Conservation (phyloP, 2,888 invertebrate species). For the Prosopocoilus inquinatus region DNA sequence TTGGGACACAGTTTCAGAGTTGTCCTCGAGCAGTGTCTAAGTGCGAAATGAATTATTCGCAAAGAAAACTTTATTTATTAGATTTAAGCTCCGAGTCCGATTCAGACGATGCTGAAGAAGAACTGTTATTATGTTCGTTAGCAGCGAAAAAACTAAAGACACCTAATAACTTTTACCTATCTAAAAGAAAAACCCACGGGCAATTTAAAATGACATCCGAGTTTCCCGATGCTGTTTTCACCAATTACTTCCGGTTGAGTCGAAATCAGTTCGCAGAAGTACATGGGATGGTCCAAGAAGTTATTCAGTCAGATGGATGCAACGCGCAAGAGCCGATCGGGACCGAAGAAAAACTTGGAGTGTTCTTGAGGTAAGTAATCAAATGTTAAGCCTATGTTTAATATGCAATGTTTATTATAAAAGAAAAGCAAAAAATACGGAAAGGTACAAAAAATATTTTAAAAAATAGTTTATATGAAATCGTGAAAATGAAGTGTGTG, state of each 20-base stretch:
- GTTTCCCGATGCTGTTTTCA: slow-evolving; percentile 8
- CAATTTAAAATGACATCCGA: not conserved
- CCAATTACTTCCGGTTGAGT: slow-evolving; percentile 11
- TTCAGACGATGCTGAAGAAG: not conserved
- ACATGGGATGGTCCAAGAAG: slow-evolving; percentile 8
- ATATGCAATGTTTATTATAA: too few species aligned
- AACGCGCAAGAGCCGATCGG: slow-evolving; percentile 10
- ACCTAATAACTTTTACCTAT: not conserved
- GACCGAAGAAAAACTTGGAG: slow-evolving; percentile 10
- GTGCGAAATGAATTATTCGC: too few species aligned
- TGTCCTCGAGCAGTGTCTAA: too few species aligned
- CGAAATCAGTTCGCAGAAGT: slow-evolving; percentile 7
- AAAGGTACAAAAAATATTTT: too few species aligned
- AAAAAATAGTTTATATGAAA: too few species aligned
- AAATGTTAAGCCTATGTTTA: too few species aligned
- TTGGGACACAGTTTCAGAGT: too few species aligned
- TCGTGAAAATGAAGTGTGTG: too few species aligned
- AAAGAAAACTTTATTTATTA: too few species aligned
- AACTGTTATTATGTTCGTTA: not conserved
- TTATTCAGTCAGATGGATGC: slow-evolving; percentile 7
- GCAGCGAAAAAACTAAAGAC: not conserved
- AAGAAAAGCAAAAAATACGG: too few species aligned
- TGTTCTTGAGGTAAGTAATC: not conserved
- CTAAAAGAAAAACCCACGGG: not conserved
- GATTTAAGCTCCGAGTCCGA: not conserved